Conservation (phyloP, 37 sponge, comb jelly and placozoan genomes). For the Cladorhizidae sp. region DNA sequence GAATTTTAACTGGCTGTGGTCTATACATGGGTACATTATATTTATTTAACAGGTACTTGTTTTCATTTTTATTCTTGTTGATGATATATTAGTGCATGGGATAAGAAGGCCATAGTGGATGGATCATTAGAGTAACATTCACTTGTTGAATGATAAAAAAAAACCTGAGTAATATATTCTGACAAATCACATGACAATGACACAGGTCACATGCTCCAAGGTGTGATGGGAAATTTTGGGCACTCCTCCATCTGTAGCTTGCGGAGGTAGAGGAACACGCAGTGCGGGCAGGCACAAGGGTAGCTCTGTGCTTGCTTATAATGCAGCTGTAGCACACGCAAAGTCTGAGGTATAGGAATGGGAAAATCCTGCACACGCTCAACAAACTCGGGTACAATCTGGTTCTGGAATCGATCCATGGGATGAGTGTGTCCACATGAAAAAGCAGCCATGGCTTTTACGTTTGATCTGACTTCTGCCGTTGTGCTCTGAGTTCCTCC, state of each 20-base stretch:
- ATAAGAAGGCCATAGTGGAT: no score
- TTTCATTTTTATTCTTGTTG: no score
- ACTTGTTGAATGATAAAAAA: no score
- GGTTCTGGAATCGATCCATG: conserved; percentile 34
- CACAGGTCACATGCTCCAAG: conserved; percentile 54
- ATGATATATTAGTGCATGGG: no score
- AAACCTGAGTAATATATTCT: no score
- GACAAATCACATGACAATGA: no score
- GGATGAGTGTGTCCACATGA: conserved; percentile 70
- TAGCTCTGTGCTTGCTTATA: conserved; percentile 30
- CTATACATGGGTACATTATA: no score
- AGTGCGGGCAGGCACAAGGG: conserved; percentile 61
- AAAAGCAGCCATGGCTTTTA: conserved; percentile 39
- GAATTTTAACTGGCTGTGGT: no score
- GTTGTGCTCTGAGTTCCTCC: background rate
- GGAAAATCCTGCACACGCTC: conserved; percentile 50
- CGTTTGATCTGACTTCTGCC: background rate
- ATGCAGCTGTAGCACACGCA: conserved; percentile 20
- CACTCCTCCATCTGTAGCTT: conserved; percentile 50
- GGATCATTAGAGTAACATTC: no score
- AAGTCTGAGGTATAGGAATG: conserved; percentile 21
- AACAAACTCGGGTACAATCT: conserved; percentile 52
- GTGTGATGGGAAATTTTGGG: conserved; percentile 53
- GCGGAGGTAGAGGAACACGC: conserved; percentile 66
- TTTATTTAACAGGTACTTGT: no score